These are phyloP conservation scores for Nomia melanderi DNA, from an alignment of 1,140 invertebrate genomes.

Conservation along the genomic window DNA sequence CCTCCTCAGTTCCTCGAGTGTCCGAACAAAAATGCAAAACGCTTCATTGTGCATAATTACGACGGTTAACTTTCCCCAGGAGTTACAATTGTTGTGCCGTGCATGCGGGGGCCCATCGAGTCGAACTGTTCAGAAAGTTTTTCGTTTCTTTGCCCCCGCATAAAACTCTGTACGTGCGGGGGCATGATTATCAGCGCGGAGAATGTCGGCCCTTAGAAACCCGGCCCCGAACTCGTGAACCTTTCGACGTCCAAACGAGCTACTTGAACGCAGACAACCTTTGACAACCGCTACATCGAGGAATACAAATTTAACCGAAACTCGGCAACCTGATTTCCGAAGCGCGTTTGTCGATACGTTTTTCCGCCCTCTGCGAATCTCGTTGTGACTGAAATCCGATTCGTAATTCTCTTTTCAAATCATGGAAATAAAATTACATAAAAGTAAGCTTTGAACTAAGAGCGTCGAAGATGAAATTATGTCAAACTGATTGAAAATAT, in stretches of 20 bases:
- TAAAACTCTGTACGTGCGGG: slow-evolving; percentile 27
- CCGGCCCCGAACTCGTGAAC: slow-evolving; percentile 25
- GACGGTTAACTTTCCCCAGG: slow-evolving; percentile 2
- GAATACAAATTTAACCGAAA: neutral
- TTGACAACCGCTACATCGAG: neutral
- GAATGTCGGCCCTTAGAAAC: slow-evolving; percentile 33
- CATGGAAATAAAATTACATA: too few species aligned
- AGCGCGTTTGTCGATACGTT: neutral
- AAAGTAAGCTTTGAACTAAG: too few species aligned
- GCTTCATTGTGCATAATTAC: neutral
- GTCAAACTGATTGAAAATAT: too few species aligned
- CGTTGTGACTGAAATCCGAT: too few species aligned
- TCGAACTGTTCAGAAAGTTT: slow-evolving; percentile 23
- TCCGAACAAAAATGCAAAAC: neutral
- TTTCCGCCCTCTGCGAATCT: neutral
- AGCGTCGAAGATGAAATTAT: too few species aligned
- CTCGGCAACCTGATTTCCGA: neutral
- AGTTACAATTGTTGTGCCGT: slow-evolving; percentile 14
- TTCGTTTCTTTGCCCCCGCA: slow-evolving; percentile 26
- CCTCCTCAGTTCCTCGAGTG: too few species aligned
- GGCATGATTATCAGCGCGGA: slow-evolving; percentile 38
- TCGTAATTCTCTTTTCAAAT: too few species aligned
- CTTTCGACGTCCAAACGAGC: slow-evolving; percentile 46
- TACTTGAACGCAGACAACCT: slow-evolving; percentile 40
- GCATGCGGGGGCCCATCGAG: slow-evolving; percentile 5